Percentiles rank a stretch among this genome's conserved stretches.
Conservation (phyloP, 2,888 invertebrate genomes). For the Prosapia bicincta region DNA sequence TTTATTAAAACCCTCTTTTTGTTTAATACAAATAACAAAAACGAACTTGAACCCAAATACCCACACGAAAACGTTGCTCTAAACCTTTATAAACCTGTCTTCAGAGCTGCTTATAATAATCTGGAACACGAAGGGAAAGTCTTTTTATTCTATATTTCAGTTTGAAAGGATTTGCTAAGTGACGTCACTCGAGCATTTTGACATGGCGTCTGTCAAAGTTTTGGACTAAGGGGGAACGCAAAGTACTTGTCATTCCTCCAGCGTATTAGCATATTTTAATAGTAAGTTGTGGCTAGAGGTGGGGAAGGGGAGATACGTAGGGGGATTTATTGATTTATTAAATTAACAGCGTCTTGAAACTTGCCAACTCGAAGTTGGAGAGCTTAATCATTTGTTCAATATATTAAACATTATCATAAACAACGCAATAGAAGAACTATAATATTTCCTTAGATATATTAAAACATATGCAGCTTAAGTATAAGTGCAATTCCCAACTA, state of each 20-base stretch:
- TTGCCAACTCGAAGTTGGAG: background rate
- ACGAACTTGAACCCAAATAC: no score
- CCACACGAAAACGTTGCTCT: no score
- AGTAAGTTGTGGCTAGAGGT: conserved; percentile 35
- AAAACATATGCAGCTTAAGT: no score
- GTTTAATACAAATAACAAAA: no score
- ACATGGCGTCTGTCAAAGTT: conserved; percentile 22
- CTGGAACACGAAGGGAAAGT: background rate
- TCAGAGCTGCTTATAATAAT: background rate
- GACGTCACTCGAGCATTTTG: conserved; percentile 15
- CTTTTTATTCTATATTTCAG: background rate
- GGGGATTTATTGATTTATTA: conserved; percentile 24
- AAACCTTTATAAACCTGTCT: no score
- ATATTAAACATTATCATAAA: no score
- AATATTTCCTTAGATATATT: no score
- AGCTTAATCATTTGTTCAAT: no score
- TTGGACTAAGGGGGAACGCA: conserved; percentile 10
- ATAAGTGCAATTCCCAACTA: no score
- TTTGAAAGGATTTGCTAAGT: background rate
- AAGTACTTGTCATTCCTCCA: conserved; percentile 24
- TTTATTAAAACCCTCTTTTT: no score
- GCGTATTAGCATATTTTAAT: conserved; percentile 40
- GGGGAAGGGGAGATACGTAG: conserved; percentile 1
- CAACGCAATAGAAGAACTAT: no score
- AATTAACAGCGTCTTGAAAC: conserved; percentile 9